phyloP scores from a whole-genome alignment of 2,113 vertebrate species.

The Numenius arquata region DNA sequence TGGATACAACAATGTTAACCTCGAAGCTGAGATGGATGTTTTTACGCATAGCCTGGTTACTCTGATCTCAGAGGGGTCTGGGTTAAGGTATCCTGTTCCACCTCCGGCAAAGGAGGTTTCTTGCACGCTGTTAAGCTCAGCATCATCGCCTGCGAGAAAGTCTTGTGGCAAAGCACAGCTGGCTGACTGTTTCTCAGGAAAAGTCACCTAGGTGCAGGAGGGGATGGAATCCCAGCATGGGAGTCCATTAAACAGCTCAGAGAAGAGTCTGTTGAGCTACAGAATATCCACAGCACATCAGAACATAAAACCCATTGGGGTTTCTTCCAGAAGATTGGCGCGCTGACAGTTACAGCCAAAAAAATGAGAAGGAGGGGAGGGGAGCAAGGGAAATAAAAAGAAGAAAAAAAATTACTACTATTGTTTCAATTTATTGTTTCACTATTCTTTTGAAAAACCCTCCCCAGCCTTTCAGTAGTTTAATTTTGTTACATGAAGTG shows the following conservation, averaged over 20 bases:
- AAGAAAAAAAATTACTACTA: neutral
- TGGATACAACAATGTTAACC: neutral
- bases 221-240: neutral
- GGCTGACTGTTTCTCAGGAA: neutral
- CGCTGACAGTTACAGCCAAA: neutral
- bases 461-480: neutral
- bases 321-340: neutral
- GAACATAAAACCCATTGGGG: neutral
- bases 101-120: neutral
- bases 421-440: neutral
- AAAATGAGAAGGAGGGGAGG: neutral
- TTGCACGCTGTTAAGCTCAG: neutral
- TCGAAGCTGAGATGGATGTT: rapidly evolving
- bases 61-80: neutral
- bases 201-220: neutral
- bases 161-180: neutral
- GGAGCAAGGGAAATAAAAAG: neutral
- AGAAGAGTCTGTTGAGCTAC: neutral
- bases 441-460: neutral
- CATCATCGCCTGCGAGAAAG: neutral
- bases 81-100: neutral
- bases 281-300: neutral
- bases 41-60: neutral
- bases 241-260: neutral
- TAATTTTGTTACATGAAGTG: neutral